Conservation (phyloP, 2,113 vertebrate genomes). For the Petrocephalus microphthalmus region DNA sequence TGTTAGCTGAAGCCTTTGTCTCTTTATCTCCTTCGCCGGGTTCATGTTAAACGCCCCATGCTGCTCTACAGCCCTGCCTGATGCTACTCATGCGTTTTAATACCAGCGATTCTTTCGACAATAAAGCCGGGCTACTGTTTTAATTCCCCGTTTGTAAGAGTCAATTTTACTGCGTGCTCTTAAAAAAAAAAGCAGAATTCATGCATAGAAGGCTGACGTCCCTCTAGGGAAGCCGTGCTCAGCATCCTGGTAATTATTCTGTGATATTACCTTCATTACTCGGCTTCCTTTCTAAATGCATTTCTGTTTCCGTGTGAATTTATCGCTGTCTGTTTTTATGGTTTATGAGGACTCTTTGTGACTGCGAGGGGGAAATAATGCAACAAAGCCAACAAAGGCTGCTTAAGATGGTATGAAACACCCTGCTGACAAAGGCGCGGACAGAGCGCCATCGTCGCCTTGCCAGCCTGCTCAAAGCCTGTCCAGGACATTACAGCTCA, state of each 20-base stretch:
- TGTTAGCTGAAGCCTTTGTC: not conserved
- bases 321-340: slow-evolving; percentile 30
- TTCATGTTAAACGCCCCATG: not conserved
- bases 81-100: slow-evolving; percentile 50
- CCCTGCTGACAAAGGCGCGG: not conserved
- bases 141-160: slow-evolving; percentile 45
- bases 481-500: not conserved
- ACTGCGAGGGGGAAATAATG: slow-evolving; percentile 20
- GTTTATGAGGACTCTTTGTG: slow-evolving; percentile 20
- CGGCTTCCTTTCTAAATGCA: slow-evolving; percentile 46
- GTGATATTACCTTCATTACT: slow-evolving; percentile 63
- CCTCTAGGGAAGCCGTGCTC: slow-evolving; percentile 53
- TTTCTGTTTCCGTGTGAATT: slow-evolving; percentile 49
- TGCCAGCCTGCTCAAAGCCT: not conserved
- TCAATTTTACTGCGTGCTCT: slow-evolving; percentile 54
- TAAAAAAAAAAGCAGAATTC: slow-evolving; percentile 65
- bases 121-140: slow-evolving; percentile 52
- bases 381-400: slow-evolving; percentile 26
- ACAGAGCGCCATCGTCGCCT: not conserved
- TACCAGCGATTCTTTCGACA: slow-evolving; percentile 45
- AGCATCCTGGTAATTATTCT: slow-evolving; percentile 60
- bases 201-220: slow-evolving; percentile 52
- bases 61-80: not conserved
- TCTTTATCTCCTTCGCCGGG: not conserved
- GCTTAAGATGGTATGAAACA: not conserved